These are phyloP conservation scores for Dicerorhinus sumatrensis DNA, from an alignment of 2,113 vertebrate genomes.

Conservation along the genomic window DNA sequence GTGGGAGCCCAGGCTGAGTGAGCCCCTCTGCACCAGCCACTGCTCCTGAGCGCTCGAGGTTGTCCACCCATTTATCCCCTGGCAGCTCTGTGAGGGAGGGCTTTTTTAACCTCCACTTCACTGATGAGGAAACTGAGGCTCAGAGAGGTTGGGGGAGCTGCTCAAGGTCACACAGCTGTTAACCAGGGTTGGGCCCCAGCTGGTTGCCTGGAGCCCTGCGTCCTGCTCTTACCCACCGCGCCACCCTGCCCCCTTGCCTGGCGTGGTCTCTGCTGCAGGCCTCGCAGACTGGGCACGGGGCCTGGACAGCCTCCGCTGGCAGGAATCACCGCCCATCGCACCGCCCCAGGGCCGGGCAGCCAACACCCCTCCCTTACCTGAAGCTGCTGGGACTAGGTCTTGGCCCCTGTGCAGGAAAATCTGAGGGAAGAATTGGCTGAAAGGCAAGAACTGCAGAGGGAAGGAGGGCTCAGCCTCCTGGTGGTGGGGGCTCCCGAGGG, in stretches of 20 bases:
- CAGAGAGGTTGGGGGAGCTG: not conserved
- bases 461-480: not conserved
- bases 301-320: not conserved
- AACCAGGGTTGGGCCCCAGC: not conserved
- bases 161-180: not conserved
- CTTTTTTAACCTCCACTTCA: not conserved
- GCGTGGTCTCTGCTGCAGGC: not conserved
- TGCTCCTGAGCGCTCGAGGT: not conserved
- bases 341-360: not conserved
- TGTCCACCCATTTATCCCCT: not conserved
- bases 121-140: not conserved
- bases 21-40: not conserved
- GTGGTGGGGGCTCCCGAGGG: not conserved
- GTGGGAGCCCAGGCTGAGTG: not conserved
- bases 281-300: not conserved
- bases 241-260: not conserved
- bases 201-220: not conserved
- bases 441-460: not conserved
- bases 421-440: not conserved
- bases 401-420: conserved; percentile 58
- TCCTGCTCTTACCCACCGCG: not conserved
- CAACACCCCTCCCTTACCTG: not conserved
- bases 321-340: not conserved
- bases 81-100: not conserved
- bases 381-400: not conserved